Evolutionary conservation across 1,140 invertebrate genomes (phyloP).

Genomic region (Calephelis nemesis): DNA sequence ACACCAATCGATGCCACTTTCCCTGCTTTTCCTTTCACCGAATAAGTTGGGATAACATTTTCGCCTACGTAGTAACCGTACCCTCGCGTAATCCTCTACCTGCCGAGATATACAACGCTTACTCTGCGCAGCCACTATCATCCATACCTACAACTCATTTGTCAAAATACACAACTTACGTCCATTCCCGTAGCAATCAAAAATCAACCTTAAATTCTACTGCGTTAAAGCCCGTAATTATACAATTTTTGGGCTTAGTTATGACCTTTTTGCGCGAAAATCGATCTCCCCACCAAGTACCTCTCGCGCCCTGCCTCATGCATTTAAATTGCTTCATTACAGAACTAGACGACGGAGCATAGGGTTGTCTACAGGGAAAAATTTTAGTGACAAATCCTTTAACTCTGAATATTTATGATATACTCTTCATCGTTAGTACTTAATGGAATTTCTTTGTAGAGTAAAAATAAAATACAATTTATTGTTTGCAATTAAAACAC

Average conservation of each 20-base stretch:
- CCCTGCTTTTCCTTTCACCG: conserved; percentile 71
- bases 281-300: conserved; percentile 57
- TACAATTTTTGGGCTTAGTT: conserved; percentile 24
- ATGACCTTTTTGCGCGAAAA: conserved; percentile 34
- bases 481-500: no score
- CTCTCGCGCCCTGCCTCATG: conserved; percentile 78
- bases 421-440: conserved; percentile 1
- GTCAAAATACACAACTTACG: conserved; percentile 29
- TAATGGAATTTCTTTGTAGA: no score
- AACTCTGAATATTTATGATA: background rate
- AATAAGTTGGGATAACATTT: conserved; percentile 76
- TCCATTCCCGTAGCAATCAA: conserved; percentile 15
- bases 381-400: conserved; percentile 28
- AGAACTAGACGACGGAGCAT: conserved; percentile 62
- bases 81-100: conserved; percentile 74
- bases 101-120: conserved; percentile 73
- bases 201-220: conserved; percentile 25
- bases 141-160: conserved; percentile 62
- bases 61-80: conserved; percentile 58
- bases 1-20: conserved; percentile 59
- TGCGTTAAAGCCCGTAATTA: background rate
- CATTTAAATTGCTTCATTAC: conserved; percentile 81
- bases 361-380: conserved; percentile 70
- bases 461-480: no score
- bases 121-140: conserved; percentile 72